Conservation (phyloP, 1,140 invertebrate species). For the Pogonognathellus flavescens region DNA sequence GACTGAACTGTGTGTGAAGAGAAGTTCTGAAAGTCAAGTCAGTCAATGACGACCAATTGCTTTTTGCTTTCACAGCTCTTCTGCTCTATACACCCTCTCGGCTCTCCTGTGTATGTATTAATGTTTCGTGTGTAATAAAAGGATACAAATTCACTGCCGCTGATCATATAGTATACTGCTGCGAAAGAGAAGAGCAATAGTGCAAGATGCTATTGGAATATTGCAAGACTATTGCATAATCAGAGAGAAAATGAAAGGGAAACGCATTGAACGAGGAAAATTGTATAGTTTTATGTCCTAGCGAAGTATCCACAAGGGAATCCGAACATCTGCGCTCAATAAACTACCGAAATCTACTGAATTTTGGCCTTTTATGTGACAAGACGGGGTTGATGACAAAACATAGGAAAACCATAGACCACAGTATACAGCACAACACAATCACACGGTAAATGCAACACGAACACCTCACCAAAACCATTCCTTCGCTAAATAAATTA, state of each 20-base stretch:
- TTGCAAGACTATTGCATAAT: constrained; percentile 22
- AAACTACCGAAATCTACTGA: constrained; percentile 34
- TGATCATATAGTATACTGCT: not conserved
- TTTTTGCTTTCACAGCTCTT: not conserved
- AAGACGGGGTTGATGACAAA: constrained; percentile 16
- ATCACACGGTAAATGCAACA: not conserved
- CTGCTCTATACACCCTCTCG: not conserved
- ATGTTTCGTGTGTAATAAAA: not conserved
- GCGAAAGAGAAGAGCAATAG: constrained; percentile 2
- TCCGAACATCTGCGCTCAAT: constrained; percentile 39
- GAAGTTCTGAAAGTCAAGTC: not conserved
- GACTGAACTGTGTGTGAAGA: not conserved
- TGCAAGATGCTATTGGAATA: constrained; percentile 8
- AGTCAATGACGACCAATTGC: constrained; percentile 12
- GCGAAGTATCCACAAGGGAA: constrained; percentile 19
- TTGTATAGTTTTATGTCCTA: constrained; percentile 18
- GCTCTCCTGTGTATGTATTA: not conserved
- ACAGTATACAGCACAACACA: not conserved
- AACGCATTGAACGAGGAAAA: constrained; percentile 9
- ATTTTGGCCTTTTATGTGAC: constrained; percentile 28
- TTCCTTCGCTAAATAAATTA: not conserved
- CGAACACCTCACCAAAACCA: not conserved
- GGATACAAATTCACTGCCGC: not conserved
- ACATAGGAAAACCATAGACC: not conserved
- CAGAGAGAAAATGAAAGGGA: constrained; percentile 38